phyloP scores from a whole-genome alignment of 1,140 invertebrate species.

The Rhagoletis pomonella region DNA sequence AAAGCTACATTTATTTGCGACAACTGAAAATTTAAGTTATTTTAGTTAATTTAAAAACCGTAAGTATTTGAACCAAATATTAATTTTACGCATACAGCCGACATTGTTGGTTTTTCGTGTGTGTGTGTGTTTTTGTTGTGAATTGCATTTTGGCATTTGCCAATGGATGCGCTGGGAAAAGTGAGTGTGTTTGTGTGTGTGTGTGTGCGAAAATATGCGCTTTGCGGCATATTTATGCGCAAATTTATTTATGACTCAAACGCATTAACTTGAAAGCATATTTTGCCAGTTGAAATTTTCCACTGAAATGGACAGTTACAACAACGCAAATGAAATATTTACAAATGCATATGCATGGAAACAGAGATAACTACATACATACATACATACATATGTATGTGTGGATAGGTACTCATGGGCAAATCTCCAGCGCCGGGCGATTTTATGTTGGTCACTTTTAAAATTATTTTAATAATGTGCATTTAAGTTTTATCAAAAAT shows the following conservation, averaged over 20 bases:
- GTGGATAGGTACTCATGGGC: no score
- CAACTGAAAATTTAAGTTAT: neutral
- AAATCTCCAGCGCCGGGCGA: no score
- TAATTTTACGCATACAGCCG: neutral
- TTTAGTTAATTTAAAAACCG: conserved; percentile 20
- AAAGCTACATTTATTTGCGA: neutral
- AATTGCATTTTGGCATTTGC: neutral
- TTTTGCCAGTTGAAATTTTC: conserved; percentile 49
- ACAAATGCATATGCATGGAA: neutral
- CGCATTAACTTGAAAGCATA: conserved; percentile 51
- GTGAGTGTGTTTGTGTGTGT: neutral
- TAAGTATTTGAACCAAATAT: conserved; percentile 27
- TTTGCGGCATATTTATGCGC: conserved; percentile 4
- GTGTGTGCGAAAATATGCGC: conserved; percentile 24
- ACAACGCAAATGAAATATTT: neutral
- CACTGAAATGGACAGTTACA: conserved; percentile 21
- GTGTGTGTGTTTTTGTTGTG: neutral
- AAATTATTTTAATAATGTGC: no score
- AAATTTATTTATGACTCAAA: conserved; percentile 45
- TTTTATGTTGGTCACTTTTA: no score
- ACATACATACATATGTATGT: neutral
- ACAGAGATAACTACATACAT: neutral
- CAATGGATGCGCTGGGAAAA: no score
- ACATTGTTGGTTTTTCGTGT: neutral
- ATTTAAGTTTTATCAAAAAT: no score